Base-by-base conservation (phyloP, 2,113 vertebrate species). In the Loxodonta africana region DNA sequence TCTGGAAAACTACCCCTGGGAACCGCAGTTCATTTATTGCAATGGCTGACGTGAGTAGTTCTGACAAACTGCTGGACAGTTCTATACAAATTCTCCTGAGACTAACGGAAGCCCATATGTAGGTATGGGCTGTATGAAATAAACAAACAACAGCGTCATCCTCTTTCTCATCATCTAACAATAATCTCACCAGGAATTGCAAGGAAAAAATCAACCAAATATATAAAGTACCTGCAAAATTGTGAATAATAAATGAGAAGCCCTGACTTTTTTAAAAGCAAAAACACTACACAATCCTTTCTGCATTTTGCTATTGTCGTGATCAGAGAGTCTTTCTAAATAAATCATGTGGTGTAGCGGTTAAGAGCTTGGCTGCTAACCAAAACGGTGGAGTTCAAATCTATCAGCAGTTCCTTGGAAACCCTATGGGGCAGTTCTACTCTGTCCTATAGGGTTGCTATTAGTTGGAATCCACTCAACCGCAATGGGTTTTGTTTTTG, bases 261-360 rank as follows among this genome's bases (percentile, higher is more conserved):
- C 21, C 1, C 1, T 1, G 63, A 11, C 12, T 53, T 77, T 67
- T 26, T 77, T 3, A 25, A 21, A 63, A 63, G 23, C 18, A 57
- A 23, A 1, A 17, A 4, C 9, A 14, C 18, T 53, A 0, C 65
- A 23, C 25, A 4, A 30, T 51, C 44, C 6, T 0, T 2, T 10
- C 8, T 44, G 18, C 21, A 30, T 26, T n/a, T 15, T 51, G 5
- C 26, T 65, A 25, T 20, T 84, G 26, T 2, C 14, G 8, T 3
- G 69, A 51, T 63, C 62, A 81, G 28, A 85, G 5, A 23, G 21
- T 21, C 18, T 69, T 83, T 69, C 11, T 46, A 78, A 88, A n/a
- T 26, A 30, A 69, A 91, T 67, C n/a, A 17, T 7, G 5, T 17
- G 15, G 53, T 14, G 15, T 17, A 57, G 53, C 15, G 53, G 53